Base-by-base conservation (phyloP, 2,888 invertebrate genomes). In the Acanthococcus lagerstroemiae region DNA sequence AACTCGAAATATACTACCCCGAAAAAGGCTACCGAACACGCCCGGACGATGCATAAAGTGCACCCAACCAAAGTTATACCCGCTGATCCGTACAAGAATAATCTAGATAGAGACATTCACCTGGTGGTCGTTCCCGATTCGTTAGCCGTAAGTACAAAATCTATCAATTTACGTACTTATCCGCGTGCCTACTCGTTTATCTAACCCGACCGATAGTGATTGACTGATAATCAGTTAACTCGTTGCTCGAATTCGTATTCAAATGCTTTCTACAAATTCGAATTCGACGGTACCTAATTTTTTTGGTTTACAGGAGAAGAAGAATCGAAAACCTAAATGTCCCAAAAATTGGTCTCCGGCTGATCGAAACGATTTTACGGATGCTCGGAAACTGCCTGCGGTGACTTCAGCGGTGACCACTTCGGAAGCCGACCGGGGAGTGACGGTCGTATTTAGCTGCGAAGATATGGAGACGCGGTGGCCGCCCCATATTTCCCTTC, bases 401-500 rank as follows among this genome's bases (percentile, higher is more conserved):
- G n/a, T n/a, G n/a, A n/a, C n/a, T n/a, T n/a, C n/a, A n/a, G n/a
- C n/a, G n/a, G n/a, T n/a, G n/a, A n/a, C n/a, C n/a, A n/a, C n/a
- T n/a, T n/a, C n/a, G n/a, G n/a, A n/a, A n/a, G n/a, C n/a, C n/a
- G n/a, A n/a, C n/a, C n/a, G n/a, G n/a, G n/a, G n/a, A n/a, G 25
- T 63, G 22, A 63, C 54, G 21, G 54, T 24, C 17, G 63, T 63
- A n/a, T 54, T 54, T 37, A 37, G 37, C 22, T 37, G 17, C 17
- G 50, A 44, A 52, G 63, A 63, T 9, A 54, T 63, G 22, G 54
- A 63, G 50, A 17, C n/a, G 44, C 22, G n/a, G 19, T 54, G 52
- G 17, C 54, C 63, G 6, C 81, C 80, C 27, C 82, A 84, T 0
- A 84, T 87, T 57, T 82, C 85, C 65, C 80, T 80, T 30, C 80